Conservation (phyloP, 2,113 vertebrate genomes). For the Catharus minimus region DNA sequence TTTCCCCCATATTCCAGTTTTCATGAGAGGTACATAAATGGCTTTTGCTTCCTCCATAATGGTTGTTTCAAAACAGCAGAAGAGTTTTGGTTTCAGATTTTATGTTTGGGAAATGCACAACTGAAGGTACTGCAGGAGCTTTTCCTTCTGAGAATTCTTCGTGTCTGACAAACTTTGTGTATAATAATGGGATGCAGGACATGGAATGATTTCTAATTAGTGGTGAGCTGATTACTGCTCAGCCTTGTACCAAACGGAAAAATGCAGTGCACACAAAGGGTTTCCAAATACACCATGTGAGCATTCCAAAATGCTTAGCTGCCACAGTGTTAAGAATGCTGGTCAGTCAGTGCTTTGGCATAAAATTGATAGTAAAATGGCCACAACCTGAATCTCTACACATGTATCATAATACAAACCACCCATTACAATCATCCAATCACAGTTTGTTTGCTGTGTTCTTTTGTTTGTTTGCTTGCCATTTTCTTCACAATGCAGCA, state of each 20-base stretch:
- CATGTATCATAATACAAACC: background rate
- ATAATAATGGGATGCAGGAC: slow-evolving; percentile 30
- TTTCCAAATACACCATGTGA: slow-evolving; percentile 33
- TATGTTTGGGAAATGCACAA: background rate
- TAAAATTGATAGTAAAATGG: background rate
- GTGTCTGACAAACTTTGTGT: slow-evolving; percentile 32
- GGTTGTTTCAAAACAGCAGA: background rate
- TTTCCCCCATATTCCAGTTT: background rate
- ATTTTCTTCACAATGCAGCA: background rate
- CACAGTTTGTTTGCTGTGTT: background rate
- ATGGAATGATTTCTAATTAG: slow-evolving; percentile 63
- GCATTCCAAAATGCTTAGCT: slow-evolving; percentile 51
- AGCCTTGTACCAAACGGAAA: slow-evolving; percentile 34
- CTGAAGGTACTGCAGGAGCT: background rate
- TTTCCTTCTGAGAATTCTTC: slow-evolving; percentile 28
- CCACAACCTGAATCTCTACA: background rate
- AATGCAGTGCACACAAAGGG: background rate
- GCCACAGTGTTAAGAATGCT: slow-evolving; percentile 13
- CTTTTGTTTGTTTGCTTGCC: background rate
- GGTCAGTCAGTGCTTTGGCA: background rate
- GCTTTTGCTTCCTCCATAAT: background rate
- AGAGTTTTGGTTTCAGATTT: background rate
- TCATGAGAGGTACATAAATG: background rate
- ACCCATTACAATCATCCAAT: background rate
- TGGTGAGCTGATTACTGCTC: slow-evolving; percentile 52